A percentile compares a stretch with the other conserved stretches of the same genome.
phyloP scores from a whole-genome alignment of 2,888 invertebrate genomes.

The Athripsodes cinereus region DNA sequence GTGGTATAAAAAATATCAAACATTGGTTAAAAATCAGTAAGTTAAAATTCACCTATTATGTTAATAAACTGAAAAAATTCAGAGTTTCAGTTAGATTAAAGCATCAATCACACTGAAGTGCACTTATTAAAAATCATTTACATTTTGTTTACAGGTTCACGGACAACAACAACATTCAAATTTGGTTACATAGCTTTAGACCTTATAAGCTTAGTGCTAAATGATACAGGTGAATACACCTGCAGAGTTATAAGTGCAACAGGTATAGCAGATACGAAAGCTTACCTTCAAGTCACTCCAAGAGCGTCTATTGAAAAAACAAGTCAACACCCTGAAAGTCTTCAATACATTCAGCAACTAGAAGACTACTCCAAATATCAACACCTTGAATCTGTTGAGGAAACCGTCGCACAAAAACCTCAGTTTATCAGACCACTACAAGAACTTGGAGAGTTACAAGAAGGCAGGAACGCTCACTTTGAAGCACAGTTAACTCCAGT shows the following conservation, averaged over 20 bases:
- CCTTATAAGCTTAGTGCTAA: constrained; percentile 75
- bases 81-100: too few relatives aligned
- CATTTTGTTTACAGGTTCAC: constrained; percentile 63
- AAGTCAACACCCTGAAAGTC: constrained; percentile 86
- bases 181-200: constrained; percentile 97
- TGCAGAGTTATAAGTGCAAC: constrained; percentile 83
- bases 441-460: constrained; percentile 80
- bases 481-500: constrained; percentile 90
- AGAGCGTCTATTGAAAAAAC: constrained; percentile 79
- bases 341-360: constrained; percentile 83
- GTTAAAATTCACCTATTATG: background rate
- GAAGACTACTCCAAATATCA: constrained; percentile 88
- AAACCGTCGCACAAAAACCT: constrained; percentile 72
- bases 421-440: constrained; percentile 83
- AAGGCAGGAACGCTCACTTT: constrained; percentile 88
- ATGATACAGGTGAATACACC: constrained; percentile 87
- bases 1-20: too few relatives aligned
- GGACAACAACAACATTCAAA: constrained; percentile 91
- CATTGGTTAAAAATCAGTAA: too few relatives aligned
- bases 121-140: background rate
- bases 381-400: constrained; percentile 78
- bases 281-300: constrained; percentile 72
- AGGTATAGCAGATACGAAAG: constrained; percentile 82
- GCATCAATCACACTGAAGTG: too few relatives aligned
- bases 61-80: constrained; percentile 3